Percentiles rank a stretch among this genome's conserved stretches.
Evolutionary conservation across 2,888 invertebrate genomes (phyloP).

Genomic region (Limnephilus auricula): DNA sequence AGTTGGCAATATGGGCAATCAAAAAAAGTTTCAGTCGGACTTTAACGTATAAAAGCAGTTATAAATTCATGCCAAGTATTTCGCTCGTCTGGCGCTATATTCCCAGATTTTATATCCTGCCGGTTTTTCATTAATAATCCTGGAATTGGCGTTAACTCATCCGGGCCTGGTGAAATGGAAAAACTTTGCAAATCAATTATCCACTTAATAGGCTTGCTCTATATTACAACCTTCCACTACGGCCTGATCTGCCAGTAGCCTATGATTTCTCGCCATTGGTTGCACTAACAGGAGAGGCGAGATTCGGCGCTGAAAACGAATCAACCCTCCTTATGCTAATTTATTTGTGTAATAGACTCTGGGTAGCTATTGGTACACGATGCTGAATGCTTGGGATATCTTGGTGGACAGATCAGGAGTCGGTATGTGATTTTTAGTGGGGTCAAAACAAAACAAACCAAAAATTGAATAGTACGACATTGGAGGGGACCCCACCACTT

Average conservation of each 20-base stretch:
- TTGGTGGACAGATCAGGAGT: too few species aligned
- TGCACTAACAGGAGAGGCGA: neutral
- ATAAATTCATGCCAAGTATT: slow-evolving; percentile 62
- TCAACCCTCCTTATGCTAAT: neutral
- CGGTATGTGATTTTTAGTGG: too few species aligned
- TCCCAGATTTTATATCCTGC: slow-evolving; percentile 62
- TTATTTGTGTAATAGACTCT: neutral
- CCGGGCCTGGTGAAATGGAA: slow-evolving; percentile 62
- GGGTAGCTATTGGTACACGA: neutral
- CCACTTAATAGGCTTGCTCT: slow-evolving; percentile 59
- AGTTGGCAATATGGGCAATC: slow-evolving; percentile 49
- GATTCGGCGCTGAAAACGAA: neutral
- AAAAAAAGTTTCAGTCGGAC: slow-evolving; percentile 50
- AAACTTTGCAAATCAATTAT: slow-evolving; percentile 66
- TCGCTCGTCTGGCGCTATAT: slow-evolving; percentile 58
- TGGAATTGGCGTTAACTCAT: slow-evolving; percentile 62
- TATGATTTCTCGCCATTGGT: slow-evolving; percentile 8
- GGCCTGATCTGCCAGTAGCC: slow-evolving; percentile 5
- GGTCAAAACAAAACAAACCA: too few species aligned
- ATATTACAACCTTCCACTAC: neutral
- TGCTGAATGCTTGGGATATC: too few species aligned
- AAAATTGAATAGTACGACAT: too few species aligned
- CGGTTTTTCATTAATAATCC: slow-evolving; percentile 66
- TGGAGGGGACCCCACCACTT: too few species aligned
- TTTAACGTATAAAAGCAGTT: slow-evolving; percentile 45